Evolutionary conservation across 2,113 vertebrate genomes (phyloP).

Genomic region (Campylorhamphus procurvoides): DNA sequence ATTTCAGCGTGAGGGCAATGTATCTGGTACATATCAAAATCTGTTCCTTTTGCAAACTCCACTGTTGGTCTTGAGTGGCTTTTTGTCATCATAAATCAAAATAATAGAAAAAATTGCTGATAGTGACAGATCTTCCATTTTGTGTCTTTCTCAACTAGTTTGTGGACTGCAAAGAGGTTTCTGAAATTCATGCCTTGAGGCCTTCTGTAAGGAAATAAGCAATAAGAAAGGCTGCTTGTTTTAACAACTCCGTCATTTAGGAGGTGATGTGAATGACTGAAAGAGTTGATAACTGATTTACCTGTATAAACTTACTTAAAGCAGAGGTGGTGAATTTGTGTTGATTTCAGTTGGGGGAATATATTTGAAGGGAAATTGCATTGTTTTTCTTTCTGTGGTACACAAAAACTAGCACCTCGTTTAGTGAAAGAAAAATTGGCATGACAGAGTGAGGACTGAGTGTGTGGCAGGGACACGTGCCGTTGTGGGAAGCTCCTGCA

Average conservation of each 20-base stretch:
- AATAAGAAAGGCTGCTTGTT: background rate
- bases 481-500: too few relatives aligned
- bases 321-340: background rate
- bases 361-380: background rate
- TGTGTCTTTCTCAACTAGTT: background rate
- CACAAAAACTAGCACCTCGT: background rate
- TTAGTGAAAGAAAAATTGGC: background rate
- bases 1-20: background rate
- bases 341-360: background rate
- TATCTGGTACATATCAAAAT: background rate
- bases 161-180: background rate
- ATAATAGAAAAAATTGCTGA: background rate
- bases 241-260: background rate
- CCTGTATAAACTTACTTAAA: background rate
- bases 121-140: background rate
- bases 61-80: background rate
- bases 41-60: background rate
- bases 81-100: constrained; percentile 28
- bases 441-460: fast-evolving
- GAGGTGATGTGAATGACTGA: background rate
- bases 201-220: background rate
- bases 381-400: background rate
- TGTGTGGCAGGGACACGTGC: fast-evolving
- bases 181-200: background rate
- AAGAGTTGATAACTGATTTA: background rate